Evolutionary conservation across 2,113 vertebrate genomes (phyloP).

Genomic region (Paratilapia polleni): DNA sequence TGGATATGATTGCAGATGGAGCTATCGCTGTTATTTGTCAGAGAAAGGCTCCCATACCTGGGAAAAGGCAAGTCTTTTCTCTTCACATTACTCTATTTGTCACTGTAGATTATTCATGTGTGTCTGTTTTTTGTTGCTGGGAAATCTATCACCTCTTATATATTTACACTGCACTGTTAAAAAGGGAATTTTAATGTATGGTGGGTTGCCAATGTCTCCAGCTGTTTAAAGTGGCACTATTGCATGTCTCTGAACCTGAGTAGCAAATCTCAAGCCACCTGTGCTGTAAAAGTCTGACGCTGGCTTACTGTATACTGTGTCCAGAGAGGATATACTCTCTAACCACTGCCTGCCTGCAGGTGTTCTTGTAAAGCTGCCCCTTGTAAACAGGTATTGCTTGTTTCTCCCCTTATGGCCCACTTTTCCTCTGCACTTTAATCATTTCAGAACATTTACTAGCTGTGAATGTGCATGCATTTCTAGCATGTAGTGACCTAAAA

Average conservation of each 20-base stretch:
- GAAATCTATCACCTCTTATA: neutral
- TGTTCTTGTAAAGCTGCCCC: constrained; percentile 22
- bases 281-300: neutral
- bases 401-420: neutral
- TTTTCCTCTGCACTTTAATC: neutral
- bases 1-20: constrained; percentile 77
- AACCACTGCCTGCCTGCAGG: constrained; percentile 41
- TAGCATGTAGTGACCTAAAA: neutral
- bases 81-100: neutral
- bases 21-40: constrained; percentile 85
- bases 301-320: neutral
- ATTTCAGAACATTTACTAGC: constrained; percentile 18
- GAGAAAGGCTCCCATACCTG: constrained; percentile 77
- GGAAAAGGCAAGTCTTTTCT: constrained; percentile 78
- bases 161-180: neutral
- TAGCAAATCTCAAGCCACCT: constrained; percentile 14
- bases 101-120: neutral
- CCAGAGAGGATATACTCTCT: constrained; percentile 16
- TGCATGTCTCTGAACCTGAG: constrained; percentile 17
- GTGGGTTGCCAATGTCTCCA: neutral
- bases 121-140: neutral
- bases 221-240: constrained; percentile 6
- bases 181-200: neutral
- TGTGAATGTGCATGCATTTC: neutral
- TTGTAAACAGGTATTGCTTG: constrained; percentile 10